Conservation (phyloP, 2,888 invertebrate genomes). For the Alloplasta piceator region DNA sequence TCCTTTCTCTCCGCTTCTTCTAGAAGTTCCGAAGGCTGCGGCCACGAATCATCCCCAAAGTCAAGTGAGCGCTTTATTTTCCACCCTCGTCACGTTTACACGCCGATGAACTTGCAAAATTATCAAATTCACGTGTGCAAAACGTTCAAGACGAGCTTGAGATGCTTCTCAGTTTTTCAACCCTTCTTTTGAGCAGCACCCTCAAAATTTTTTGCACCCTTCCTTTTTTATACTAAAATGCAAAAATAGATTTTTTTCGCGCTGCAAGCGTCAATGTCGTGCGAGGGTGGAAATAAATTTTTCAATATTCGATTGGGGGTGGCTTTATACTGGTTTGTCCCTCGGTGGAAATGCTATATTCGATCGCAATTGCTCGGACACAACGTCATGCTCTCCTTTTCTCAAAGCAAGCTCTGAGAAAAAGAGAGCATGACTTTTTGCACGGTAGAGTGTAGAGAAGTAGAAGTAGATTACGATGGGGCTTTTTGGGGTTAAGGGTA, state of each 20-base stretch:
- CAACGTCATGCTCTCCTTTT: background rate
- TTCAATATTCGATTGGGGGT: conserved; percentile 31
- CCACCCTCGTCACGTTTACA: conserved; percentile 16
- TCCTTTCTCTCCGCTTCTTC: conserved; percentile 1
- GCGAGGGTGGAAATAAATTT: conserved; percentile 26
- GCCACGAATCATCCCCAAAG: conserved; percentile 57
- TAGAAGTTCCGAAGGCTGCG: conserved; percentile 40
- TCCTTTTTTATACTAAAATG: too few relatives aligned
- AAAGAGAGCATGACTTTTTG: too few relatives aligned
- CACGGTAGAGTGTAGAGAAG: too few relatives aligned
- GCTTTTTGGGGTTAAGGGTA: too few relatives aligned
- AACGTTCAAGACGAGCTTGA: conserved; percentile 9
- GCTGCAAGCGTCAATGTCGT: conserved; percentile 24
- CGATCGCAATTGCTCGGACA: too few relatives aligned
- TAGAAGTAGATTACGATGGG: too few relatives aligned
- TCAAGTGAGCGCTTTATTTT: conserved; percentile 46
- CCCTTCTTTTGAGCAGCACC: too few relatives aligned
- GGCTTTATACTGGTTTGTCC: background rate
- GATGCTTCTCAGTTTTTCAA: too few relatives aligned
- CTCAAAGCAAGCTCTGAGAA: too few relatives aligned
- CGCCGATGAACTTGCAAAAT: conserved; percentile 13
- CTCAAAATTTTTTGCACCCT: too few relatives aligned
- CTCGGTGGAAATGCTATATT: background rate
- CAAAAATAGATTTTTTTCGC: conserved; percentile 27
- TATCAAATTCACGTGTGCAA: conserved; percentile 22